These are phyloP conservation scores for Pantherophis vulpinus DNA, from an alignment of 2,797 vertebrate species.

Conservation along the genomic window DNA sequence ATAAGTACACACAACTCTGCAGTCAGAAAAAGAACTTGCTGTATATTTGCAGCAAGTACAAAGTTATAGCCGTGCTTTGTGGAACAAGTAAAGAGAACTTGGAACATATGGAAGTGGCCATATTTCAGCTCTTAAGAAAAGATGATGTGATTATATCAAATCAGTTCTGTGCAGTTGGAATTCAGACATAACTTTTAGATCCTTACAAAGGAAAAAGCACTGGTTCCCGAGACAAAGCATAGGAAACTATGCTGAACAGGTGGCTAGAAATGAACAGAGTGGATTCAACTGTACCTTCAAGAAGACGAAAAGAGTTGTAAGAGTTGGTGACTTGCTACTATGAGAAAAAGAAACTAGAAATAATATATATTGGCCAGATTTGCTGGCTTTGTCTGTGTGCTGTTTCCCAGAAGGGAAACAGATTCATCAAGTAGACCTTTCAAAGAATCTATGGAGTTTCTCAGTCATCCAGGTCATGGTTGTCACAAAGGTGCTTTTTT, in stretches of 20 bases:
- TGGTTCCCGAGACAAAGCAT: background rate
- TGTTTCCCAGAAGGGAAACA: background rate
- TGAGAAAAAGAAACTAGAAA: background rate
- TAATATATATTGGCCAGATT: background rate
- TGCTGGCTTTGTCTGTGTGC: background rate
- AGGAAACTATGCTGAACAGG: background rate
- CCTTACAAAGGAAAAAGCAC: background rate
- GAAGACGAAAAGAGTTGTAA: background rate
- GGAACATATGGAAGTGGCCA: background rate
- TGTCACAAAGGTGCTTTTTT: background rate
- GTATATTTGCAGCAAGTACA: background rate
- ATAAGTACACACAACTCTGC: background rate
- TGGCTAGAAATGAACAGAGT: background rate
- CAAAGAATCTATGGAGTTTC: background rate
- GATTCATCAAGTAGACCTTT: background rate
- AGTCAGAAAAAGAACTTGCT: background rate
- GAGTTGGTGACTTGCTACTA: background rate
- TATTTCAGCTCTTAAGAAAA: background rate
- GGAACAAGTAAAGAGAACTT: background rate
- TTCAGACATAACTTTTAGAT: background rate
- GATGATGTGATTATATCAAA: background rate
- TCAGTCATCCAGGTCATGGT: background rate
- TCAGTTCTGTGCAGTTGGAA: background rate
- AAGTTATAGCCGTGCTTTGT: background rate
- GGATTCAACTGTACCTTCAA: background rate